A percentile compares a stretch with the other conserved stretches of the same genome.
phyloP scores from a whole-genome alignment of 1,140 invertebrate species.

The Euura saliciscinereae region DNA sequence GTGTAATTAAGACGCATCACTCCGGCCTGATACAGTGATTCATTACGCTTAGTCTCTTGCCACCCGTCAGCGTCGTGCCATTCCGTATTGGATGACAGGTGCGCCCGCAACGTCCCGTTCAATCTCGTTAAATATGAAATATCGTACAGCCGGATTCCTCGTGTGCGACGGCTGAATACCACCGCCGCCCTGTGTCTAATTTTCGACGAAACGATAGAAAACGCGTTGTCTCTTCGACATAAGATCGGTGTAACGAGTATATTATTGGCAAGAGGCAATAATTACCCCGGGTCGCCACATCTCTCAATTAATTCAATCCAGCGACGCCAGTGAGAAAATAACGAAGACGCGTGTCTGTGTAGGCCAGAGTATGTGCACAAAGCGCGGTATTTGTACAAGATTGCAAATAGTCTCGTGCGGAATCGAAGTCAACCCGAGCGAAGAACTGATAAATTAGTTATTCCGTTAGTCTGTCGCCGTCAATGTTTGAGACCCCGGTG shows the following conservation, averaged over 20 bases:
- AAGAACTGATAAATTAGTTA: slow-evolving; percentile 63
- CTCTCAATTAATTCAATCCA: no score
- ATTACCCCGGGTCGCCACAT: no score
- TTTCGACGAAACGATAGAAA: no score
- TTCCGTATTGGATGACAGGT: slow-evolving; percentile 55
- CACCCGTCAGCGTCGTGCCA: slow-evolving; percentile 38
- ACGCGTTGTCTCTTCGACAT: no score
- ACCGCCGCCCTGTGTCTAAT: no score
- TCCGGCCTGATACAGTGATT: slow-evolving; percentile 51
- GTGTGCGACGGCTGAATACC: no score
- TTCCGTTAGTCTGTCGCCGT: slow-evolving; percentile 50
- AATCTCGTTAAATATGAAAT: slow-evolving; percentile 55
- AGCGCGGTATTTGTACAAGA: slow-evolving; percentile 49
- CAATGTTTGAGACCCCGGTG: slow-evolving; percentile 18
- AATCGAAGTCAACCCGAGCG: slow-evolving; percentile 57
- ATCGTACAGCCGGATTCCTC: slow-evolving; percentile 28
- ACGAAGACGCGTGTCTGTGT: no score
- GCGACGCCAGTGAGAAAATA: no score
- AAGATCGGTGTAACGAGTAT: no score
- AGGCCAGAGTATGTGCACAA: no score
- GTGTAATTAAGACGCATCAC: slow-evolving; percentile 59
- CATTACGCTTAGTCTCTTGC: slow-evolving; percentile 59
- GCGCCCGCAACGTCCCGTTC: slow-evolving; percentile 40
- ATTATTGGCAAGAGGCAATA: no score
- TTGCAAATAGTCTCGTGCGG: slow-evolving; percentile 49